Evolutionary conservation across 1,140 invertebrate species (phyloP).

Genomic region (Coenobita brevimanus): DNA sequence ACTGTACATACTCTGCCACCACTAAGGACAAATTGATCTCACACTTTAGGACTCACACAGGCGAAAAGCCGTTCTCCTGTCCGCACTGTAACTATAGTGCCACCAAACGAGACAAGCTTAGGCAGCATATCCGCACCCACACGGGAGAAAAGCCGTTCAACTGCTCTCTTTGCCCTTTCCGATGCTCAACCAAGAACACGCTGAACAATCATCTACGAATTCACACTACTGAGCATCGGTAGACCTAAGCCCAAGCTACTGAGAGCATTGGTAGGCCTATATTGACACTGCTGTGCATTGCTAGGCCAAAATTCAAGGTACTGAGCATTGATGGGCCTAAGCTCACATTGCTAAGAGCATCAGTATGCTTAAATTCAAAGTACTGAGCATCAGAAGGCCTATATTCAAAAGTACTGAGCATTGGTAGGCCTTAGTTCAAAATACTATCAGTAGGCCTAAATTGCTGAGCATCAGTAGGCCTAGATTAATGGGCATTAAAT

Average conservation of each 20-base stretch:
- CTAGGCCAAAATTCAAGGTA: no score
- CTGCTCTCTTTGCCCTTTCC: conserved; percentile 44
- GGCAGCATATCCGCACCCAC: conserved; percentile 46
- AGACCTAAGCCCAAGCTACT: neutral
- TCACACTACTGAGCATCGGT: conserved; percentile 50
- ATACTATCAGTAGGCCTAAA: no score
- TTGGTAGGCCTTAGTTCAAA: no score
- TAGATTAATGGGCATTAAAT: no score
- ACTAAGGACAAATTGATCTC: conserved; percentile 56
- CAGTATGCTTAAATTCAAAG: no score
- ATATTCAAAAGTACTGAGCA: no score
- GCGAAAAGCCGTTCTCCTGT: conserved; percentile 49
- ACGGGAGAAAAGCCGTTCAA: conserved; percentile 45
- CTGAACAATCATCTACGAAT: conserved; percentile 49
- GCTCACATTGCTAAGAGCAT: no score
- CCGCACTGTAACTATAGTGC: conserved; percentile 56
- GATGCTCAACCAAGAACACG: conserved; percentile 45
- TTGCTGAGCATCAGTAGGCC: no score
- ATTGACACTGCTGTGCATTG: no score
- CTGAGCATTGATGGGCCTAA: no score
- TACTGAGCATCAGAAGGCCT: no score
- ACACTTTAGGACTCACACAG: conserved; percentile 50
- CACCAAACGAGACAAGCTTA: conserved; percentile 40
- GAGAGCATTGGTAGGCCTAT: no score
- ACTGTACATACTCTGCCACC: conserved; percentile 48